Conservation (phyloP, 2,797 vertebrate species). For the Chanos chanos region DNA sequence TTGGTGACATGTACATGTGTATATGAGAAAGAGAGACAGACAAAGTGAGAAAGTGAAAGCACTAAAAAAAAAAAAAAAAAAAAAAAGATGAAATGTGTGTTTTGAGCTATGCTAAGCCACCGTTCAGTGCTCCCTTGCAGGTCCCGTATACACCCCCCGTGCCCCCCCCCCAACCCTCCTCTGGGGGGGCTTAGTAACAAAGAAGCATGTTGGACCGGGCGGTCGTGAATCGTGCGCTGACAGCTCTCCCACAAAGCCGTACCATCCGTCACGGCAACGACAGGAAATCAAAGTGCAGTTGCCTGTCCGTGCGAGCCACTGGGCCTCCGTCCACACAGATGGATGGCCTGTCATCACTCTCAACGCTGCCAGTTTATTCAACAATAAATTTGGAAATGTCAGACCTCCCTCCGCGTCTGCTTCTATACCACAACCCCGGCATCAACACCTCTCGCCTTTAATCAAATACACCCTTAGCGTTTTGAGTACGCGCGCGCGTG, state of each 20-base stretch:
- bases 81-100: no score
- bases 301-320: conserved; percentile 52
- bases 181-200: neutral
- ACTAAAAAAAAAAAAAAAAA: no score
- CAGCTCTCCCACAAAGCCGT: conserved; percentile 52
- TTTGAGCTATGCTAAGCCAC: no score
- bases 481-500: conserved; percentile 8
- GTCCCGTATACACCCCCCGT: no score
- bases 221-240: conserved; percentile 52
- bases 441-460: conserved; percentile 12
- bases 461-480: conserved; percentile 18
- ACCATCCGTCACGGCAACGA: conserved; percentile 69
- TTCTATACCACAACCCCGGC: conserved; percentile 38
- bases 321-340: conserved; percentile 59
- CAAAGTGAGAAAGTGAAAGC: no score
- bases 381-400: conserved; percentile 73
- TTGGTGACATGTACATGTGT: no score
- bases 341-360: conserved; percentile 68
- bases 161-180: no score
- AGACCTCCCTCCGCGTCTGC: conserved; percentile 54
- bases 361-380: conserved; percentile 69
- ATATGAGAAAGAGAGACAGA: no score
- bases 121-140: no score
- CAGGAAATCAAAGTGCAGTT: conserved; percentile 77
- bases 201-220: conserved; percentile 25